Evolutionary conservation across 2,888 invertebrate genomes (phyloP).

Genomic region (Antitype chi): DNA sequence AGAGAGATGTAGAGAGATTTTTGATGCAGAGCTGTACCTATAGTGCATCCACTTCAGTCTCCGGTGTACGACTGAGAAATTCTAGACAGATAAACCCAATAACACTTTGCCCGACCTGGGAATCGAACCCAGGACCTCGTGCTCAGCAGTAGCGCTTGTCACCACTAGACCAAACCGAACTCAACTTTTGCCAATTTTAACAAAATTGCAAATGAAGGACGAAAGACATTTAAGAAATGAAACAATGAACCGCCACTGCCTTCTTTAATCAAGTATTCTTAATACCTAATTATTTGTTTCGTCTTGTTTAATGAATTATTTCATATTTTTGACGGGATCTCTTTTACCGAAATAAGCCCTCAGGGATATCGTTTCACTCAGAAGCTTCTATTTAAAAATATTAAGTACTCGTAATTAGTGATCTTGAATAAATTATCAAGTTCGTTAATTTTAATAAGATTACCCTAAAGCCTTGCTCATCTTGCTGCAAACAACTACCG

Average conservation of each 20-base stretch:
- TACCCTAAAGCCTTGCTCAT: slow-evolving; percentile 55
- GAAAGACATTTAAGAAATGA: slow-evolving; percentile 21
- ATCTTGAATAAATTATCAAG: slow-evolving; percentile 65
- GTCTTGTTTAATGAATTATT: slow-evolving; percentile 64
- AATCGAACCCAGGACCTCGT: too few species aligned
- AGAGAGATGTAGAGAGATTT: too few species aligned
- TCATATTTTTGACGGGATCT: slow-evolving; percentile 62
- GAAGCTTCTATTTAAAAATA: slow-evolving; percentile 55
- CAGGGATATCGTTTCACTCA: slow-evolving; percentile 61
- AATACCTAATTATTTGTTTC: slow-evolving; percentile 65
- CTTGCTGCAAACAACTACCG: slow-evolving; percentile 60
- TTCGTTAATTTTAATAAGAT: slow-evolving; percentile 69
- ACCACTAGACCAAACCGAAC: too few species aligned
- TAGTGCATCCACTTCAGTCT: too few species aligned
- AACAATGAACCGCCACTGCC: slow-evolving; percentile 36
- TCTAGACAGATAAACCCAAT: too few species aligned
- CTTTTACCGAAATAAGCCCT: slow-evolving; percentile 55
- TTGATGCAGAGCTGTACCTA: too few species aligned
- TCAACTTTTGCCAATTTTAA: neutral
- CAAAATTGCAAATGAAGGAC: neutral
- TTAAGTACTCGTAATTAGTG: slow-evolving; percentile 57
- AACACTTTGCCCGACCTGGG: too few species aligned
- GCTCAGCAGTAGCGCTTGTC: too few species aligned
- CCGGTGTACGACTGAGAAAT: too few species aligned
- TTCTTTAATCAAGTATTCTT: slow-evolving; percentile 53